A percentile compares a stretch with the other conserved stretches of the same genome.
phyloP scores from a whole-genome alignment of 2,113 vertebrate species.

The Talpa occidentalis region DNA sequence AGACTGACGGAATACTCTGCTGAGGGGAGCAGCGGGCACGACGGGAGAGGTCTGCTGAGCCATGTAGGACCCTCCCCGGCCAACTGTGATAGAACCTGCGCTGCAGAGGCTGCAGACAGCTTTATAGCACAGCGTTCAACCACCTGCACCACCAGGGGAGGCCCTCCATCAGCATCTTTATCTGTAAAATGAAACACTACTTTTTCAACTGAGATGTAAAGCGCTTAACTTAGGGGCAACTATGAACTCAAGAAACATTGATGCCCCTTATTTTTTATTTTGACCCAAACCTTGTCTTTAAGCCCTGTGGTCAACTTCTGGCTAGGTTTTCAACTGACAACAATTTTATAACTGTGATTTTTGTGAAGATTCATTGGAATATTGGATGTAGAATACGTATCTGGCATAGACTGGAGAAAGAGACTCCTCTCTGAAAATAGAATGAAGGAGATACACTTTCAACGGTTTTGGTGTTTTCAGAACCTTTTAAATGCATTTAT shows the following conservation, averaged over 20 bases:
- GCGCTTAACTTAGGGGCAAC: background rate
- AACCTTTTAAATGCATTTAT: background rate
- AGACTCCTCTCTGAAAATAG: background rate
- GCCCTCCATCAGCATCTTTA: background rate
- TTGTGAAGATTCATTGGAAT: background rate
- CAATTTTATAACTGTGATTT: background rate
- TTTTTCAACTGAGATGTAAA: background rate
- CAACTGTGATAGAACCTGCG: no score
- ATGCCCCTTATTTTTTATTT: background rate
- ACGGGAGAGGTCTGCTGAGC: no score
- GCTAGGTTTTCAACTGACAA: background rate
- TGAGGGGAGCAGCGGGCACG: no score
- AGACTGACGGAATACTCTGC: no score
- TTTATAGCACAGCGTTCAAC: no score
- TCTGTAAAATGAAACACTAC: background rate
- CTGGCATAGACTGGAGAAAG: background rate
- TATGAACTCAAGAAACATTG: background rate
- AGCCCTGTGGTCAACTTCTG: background rate
- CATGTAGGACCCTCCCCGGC: no score
- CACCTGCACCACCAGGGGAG: no score
- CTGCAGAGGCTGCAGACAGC: no score
- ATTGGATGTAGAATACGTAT: background rate
- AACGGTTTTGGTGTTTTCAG: background rate
- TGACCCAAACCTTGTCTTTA: background rate
- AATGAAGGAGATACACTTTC: background rate